phyloP scores from a whole-genome alignment of 2,797 vertebrate species.

The Acanthornis magna region DNA sequence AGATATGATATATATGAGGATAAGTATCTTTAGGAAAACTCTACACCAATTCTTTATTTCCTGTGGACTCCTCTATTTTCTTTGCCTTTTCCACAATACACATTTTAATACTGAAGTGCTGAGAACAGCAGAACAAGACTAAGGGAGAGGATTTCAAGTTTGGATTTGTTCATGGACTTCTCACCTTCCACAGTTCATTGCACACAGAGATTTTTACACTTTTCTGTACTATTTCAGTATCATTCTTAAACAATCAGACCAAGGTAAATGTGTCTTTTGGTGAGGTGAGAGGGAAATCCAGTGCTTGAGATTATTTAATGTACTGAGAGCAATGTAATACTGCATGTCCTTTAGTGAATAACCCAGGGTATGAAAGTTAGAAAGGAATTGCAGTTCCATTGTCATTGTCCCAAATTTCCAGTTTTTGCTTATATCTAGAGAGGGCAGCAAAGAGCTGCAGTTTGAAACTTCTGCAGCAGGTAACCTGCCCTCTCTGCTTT shows the following conservation, averaged over 20 bases:
- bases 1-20: not conserved
- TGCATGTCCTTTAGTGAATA: not conserved
- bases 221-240: not conserved
- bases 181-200: not conserved
- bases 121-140: not conserved
- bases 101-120: not conserved
- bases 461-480: not conserved
- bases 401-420: not conserved
- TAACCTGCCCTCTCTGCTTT: not conserved
- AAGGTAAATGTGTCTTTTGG: not conserved
- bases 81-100: not conserved
- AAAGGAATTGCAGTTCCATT: not conserved
- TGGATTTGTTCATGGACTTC: not conserved
- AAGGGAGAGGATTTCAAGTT: not conserved
- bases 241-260: not conserved
- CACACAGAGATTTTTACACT: not conserved
- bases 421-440: slow-evolving; percentile 55
- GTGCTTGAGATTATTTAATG: not conserved
- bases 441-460: slow-evolving; percentile 79
- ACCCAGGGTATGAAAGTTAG: not conserved
- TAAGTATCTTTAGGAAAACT: not conserved
- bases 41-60: not conserved
- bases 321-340: not conserved
- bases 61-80: not conserved
- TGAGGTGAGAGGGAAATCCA: not conserved